Conservation (phyloP, 2,797 vertebrate species). For the Odontamblyopus rebecca region DNA sequence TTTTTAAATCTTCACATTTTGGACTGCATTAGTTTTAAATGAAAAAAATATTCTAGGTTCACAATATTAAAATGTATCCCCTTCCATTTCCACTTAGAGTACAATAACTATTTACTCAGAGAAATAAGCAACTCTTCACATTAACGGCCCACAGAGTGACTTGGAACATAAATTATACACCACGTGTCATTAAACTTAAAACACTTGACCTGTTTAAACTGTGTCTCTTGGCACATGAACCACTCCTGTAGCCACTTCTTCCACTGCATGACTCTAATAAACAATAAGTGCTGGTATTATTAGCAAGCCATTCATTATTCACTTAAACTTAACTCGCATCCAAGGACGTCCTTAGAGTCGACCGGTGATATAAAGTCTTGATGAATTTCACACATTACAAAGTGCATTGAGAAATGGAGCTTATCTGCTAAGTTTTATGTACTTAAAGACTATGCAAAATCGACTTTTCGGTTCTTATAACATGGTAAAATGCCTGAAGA, state of each 20-base stretch:
- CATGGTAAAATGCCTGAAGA: no score
- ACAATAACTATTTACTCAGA: not conserved
- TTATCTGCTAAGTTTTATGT: no score
- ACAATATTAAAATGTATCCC: no score
- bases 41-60: no score
- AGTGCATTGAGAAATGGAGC: no score
- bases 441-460: no score
- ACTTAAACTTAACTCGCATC: conserved; percentile 36
- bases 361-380: conserved; percentile 33
- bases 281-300: conserved; percentile 35
- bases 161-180: conserved; percentile 29
- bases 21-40: no score
- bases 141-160: not conserved
- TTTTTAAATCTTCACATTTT: no score
- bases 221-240: conserved; percentile 19
- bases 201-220: conserved; percentile 32
- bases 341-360: conserved; percentile 43
- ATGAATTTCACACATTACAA: conserved; percentile 36
- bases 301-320: conserved; percentile 50
- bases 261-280: conserved; percentile 8
- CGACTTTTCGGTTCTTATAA: no score
- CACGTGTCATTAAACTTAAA: conserved; percentile 32
- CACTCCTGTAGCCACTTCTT: conserved; percentile 14
- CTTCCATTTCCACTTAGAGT: not conserved
- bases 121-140: not conserved